Base-by-base conservation (phyloP, 2,888 invertebrate genomes). In the Caenorhabditis japonica region DNA sequence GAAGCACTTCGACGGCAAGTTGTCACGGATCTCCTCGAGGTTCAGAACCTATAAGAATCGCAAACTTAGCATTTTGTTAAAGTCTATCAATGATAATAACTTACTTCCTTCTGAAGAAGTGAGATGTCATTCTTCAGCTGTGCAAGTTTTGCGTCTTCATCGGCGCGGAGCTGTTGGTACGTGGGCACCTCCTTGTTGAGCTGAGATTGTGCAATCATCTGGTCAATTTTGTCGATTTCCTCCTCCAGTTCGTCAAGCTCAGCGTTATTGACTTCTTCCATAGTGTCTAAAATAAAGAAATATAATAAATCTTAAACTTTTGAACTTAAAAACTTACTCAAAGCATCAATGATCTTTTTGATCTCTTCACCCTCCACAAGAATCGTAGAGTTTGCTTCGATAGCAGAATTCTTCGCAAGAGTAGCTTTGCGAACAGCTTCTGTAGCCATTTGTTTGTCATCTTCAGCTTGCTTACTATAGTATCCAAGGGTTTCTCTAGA, bases 1-100 rank as follows among this genome's bases (percentile, higher is more conserved):
- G 89, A 92, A 93, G 88, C 95, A 95, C 61, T 87, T 86, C 19
- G 91, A 90, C 0, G 95, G 96, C 72, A 96, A 90, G 62, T 93
- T 91, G 58, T 92, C 91, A 1, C 92, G 90, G 81, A 96, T 95
- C 55, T 92, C 91, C 83, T 92, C 92, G 53, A 95, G 92, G 87
- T 94, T 94, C 7, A 91, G 91, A 3, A 95, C 94, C 88, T 95
- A 74, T n/a, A 78, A 74, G 10, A 5, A n/a, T n/a, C n/a, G n/a
- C n/a, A n/a, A n/a, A n/a, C n/a, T n/a, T n/a, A n/a, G n/a, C n/a
- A n/a, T n/a, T n/a, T n/a, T n/a, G n/a, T n/a, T n/a, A 12, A n/a
- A n/a, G 36, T 17, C 59, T 21, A 21, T 69, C 25, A 25, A 15
- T 4, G 13, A 17, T 13, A 25, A 33, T 13, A 33, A 47, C 51